These are phyloP conservation scores for Leptopilina syphax DNA, from an alignment of 2,888 invertebrate species.

Conservation along the genomic window DNA sequence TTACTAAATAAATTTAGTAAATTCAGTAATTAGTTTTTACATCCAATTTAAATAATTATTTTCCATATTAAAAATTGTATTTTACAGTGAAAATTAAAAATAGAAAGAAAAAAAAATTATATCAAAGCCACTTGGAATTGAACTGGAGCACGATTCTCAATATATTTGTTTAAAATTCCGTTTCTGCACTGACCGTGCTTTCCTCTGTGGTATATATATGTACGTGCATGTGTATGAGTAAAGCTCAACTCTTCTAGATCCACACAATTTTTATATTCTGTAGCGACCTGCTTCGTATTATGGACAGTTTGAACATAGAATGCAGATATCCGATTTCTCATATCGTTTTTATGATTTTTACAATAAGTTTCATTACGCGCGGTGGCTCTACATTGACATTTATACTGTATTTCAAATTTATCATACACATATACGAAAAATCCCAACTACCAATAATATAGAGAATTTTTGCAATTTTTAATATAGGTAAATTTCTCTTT, in stretches of 20 bases:
- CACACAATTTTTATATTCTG: conserved; percentile 35
- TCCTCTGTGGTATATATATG: too few relatives aligned
- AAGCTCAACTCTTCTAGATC: neutral
- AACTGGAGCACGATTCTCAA: conserved; percentile 5
- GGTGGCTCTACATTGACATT: neutral
- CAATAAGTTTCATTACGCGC: conserved; percentile 21
- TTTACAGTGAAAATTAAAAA: conserved; percentile 6
- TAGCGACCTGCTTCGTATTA: conserved; percentile 31
- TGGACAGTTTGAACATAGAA: conserved; percentile 23
- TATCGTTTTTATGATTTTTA: conserved; percentile 33
- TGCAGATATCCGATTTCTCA: conserved; percentile 36
- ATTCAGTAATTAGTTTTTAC: too few relatives aligned
- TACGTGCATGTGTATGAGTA: neutral
- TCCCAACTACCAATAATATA: neutral
- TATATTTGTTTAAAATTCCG: conserved; percentile 32
- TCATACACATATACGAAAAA: neutral
- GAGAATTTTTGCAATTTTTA: neutral
- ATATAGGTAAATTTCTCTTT: neutral
- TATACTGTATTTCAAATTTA: neutral
- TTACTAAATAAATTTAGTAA: too few relatives aligned
- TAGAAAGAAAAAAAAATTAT: neutral
- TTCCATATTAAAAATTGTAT: conserved; percentile 11
- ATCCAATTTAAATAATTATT: neutral
- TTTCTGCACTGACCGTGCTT: conserved; percentile 10
- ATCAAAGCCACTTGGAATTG: conserved; percentile 15